phyloP scores from a whole-genome alignment of 92 coral and sea anemone species.

The Heliopora coerulea region DNA sequence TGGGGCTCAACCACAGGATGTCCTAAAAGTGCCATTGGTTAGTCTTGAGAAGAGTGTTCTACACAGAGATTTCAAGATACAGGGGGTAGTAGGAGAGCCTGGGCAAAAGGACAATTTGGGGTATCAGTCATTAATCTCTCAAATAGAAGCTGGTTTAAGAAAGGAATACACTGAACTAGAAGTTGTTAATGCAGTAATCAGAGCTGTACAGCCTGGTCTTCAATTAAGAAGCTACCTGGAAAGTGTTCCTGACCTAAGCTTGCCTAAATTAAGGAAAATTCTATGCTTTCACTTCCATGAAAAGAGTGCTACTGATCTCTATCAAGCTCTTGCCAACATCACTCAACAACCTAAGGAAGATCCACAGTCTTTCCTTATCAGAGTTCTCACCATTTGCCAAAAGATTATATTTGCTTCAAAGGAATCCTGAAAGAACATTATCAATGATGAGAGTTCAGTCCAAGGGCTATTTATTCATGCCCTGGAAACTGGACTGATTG shows the following conservation, averaged over 20 bases:
- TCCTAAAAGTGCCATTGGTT: too few species aligned
- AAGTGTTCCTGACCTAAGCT: too few species aligned
- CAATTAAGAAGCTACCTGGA: slow-evolving; percentile 58
- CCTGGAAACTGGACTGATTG: too few species aligned
- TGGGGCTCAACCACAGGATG: too few species aligned
- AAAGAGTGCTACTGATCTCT: slow-evolving; percentile 56
- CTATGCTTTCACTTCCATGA: slow-evolving; percentile 62
- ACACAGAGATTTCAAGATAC: slow-evolving; percentile 53
- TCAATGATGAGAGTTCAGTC: slow-evolving; percentile 53
- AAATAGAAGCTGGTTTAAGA: slow-evolving; percentile 54
- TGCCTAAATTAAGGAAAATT: too few species aligned
- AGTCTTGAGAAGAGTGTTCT: too few species aligned
- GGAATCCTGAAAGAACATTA: too few species aligned
- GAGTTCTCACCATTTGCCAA: slow-evolving; percentile 65
- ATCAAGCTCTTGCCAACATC: too few species aligned
- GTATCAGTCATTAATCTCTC: slow-evolving; percentile 57
- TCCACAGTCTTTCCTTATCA: slow-evolving; percentile 57
- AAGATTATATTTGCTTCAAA: too few species aligned
- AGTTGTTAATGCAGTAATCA: slow-evolving; percentile 48
- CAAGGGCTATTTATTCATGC: slow-evolving; percentile 57
- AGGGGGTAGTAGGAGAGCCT: slow-evolving; percentile 58
- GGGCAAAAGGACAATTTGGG: slow-evolving; percentile 60
- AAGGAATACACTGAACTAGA: slow-evolving; percentile 58
- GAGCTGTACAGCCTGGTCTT: slow-evolving; percentile 59
- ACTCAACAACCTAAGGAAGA: slow-evolving; percentile 57